These are phyloP conservation scores for Marmota monax DNA, from an alignment of 2,113 vertebrate species.

Conservation along the genomic window DNA sequence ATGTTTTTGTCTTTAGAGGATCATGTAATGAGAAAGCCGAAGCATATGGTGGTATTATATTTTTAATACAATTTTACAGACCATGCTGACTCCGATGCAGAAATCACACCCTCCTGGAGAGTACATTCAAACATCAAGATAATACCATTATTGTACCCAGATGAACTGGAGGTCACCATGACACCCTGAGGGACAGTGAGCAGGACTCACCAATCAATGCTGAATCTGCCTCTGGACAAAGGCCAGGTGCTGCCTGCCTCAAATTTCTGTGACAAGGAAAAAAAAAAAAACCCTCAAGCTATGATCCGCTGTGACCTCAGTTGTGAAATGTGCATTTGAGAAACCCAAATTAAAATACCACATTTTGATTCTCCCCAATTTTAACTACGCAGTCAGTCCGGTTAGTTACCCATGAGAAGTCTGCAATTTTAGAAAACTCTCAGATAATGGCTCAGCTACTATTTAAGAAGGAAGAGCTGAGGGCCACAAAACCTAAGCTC, in stretches of 20 bases:
- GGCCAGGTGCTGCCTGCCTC: not conserved
- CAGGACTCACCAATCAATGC: not conserved
- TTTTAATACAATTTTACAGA: conserved; percentile 71
- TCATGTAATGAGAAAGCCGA: conserved; percentile 40
- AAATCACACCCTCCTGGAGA: conserved; percentile 39
- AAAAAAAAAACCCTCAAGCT: not conserved
- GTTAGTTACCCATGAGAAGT: not conserved
- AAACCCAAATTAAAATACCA: not conserved
- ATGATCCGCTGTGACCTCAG: not conserved
- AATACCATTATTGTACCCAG: not conserved
- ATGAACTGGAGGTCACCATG: not conserved
- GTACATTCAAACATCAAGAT: conserved; percentile 49
- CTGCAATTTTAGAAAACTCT: not conserved
- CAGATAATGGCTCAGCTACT: not conserved
- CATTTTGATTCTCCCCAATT: not conserved
- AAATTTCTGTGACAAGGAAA: not conserved
- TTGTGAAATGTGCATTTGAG: not conserved
- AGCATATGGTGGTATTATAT: not conserved
- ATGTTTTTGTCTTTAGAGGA: conserved; percentile 53
- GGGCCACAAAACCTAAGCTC: not conserved
- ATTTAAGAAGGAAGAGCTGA: not conserved
- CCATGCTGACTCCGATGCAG: not conserved
- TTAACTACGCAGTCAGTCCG: not conserved
- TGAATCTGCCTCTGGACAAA: not conserved
- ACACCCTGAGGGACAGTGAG: not conserved